Evolutionary conservation across 1,140 invertebrate species (phyloP).

Genomic region (Proales similis): DNA sequence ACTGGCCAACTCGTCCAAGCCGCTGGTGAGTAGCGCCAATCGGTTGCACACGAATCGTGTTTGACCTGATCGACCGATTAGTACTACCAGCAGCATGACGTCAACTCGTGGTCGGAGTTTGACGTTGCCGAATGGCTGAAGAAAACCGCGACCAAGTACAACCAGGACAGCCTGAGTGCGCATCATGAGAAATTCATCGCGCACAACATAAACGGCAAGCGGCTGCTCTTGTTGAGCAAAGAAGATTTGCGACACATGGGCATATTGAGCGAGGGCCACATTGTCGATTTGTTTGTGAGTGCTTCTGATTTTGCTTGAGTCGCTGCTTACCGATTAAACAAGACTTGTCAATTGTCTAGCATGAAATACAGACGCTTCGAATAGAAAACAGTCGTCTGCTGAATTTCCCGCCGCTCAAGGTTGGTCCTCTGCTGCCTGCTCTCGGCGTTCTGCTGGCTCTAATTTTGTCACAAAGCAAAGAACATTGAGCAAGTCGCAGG

Average conservation of each 20-base stretch:
- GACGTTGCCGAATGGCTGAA: conserved; percentile 45
- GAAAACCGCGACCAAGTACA: conserved; percentile 21
- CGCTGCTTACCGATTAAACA: neutral
- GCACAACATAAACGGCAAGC: conserved; percentile 50
- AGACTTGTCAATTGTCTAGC: conserved; percentile 37
- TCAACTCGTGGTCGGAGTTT: conserved; percentile 52
- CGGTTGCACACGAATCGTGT: conserved; percentile 38
- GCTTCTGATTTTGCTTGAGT: neutral
- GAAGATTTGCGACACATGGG: conserved; percentile 49
- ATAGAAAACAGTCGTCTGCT: conserved; percentile 41
- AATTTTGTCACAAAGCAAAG: neutral
- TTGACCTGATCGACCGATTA: conserved; percentile 6
- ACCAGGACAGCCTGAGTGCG: conserved; percentile 43
- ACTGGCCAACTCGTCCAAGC: conserved; percentile 39
- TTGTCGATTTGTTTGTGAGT: conserved; percentile 43
- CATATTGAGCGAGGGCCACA: conserved; percentile 49
- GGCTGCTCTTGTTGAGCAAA: conserved; percentile 45
- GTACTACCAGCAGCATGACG: conserved; percentile 51
- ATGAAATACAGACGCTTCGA: conserved; percentile 41
- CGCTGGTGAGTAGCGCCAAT: conserved; percentile 11
- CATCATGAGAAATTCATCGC: conserved; percentile 50
- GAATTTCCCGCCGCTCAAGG: conserved; percentile 41
- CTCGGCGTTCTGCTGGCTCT: neutral
- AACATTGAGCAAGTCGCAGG: conserved; percentile 8
- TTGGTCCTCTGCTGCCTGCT: conserved; percentile 27